Conservation (phyloP, 2,113 vertebrate species). For the Sturnus vulgaris region DNA sequence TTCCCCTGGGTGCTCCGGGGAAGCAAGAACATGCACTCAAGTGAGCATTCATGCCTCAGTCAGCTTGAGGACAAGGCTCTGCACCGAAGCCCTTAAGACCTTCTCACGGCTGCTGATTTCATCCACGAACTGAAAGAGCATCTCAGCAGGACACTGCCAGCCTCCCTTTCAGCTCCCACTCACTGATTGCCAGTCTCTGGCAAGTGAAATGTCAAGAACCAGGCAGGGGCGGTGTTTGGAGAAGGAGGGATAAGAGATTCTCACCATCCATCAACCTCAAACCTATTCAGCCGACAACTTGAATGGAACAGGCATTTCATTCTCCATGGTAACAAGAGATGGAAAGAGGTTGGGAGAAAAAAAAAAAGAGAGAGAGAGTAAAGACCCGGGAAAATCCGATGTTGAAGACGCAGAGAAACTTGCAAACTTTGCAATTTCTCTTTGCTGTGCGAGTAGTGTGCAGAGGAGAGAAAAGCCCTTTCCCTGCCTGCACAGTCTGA, state of each 20-base stretch:
- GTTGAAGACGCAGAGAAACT: neutral
- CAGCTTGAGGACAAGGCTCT: constrained; percentile 33
- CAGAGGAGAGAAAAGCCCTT: neutral
- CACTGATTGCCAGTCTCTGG: constrained; percentile 53
- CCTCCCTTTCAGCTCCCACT: constrained; percentile 64
- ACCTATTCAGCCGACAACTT: constrained; percentile 68
- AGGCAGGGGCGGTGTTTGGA: constrained; percentile 64
- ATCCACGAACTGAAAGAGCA: constrained; percentile 60
- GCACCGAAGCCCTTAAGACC: constrained; percentile 41
- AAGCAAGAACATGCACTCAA: neutral
- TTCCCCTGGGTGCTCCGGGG: neutral
- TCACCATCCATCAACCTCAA: constrained; percentile 76
- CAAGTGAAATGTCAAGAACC: constrained; percentile 70
- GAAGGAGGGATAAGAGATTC: constrained; percentile 69
- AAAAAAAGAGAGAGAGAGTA: neutral
- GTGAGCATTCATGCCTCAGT: constrained; percentile 44
- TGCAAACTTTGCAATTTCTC: constrained; percentile 17
- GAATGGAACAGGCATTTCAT: constrained; percentile 67
- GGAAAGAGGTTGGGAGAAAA: constrained; percentile 29
- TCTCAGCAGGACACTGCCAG: constrained; percentile 66
- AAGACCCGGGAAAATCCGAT: neutral
- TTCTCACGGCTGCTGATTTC: constrained; percentile 61
- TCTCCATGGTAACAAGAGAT: constrained; percentile 71
- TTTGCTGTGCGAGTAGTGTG: neutral
- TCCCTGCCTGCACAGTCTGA: neutral